These are phyloP conservation scores for Cantharis nigra DNA, from an alignment of 2,888 invertebrate genomes.

Conservation along the genomic window DNA sequence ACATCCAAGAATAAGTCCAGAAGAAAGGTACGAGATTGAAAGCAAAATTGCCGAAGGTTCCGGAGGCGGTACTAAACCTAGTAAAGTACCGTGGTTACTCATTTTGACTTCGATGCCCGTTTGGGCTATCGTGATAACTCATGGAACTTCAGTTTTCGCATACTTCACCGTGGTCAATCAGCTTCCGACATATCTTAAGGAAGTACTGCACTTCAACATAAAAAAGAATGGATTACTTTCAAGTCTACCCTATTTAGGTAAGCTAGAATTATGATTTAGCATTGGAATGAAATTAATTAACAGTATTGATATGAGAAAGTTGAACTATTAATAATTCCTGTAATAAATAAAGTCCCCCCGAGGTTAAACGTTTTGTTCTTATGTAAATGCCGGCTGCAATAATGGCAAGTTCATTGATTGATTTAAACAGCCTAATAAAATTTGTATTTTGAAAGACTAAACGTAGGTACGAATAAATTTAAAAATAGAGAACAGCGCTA, in stretches of 20 bases:
- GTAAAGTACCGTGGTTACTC: conserved; percentile 73
- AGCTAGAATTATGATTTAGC: conserved; percentile 31
- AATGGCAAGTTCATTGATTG: background rate
- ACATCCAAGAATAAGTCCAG: conserved; percentile 78
- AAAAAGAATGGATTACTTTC: conserved; percentile 86
- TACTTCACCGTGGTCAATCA: conserved; percentile 89
- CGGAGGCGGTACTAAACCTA: conserved; percentile 48
- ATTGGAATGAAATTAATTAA: background rate
- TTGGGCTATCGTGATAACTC: conserved; percentile 84
- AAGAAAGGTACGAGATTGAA: conserved; percentile 71
- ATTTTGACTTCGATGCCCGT: conserved; percentile 75
- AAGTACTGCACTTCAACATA: conserved; percentile 76
- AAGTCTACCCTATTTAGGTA: conserved; percentile 82
- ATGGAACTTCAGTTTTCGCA: conserved; percentile 83
- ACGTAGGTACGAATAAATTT: background rate
- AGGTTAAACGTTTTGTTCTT: conserved; percentile 3
- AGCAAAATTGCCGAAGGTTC: conserved; percentile 63
- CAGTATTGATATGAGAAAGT: background rate
- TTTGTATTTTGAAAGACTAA: background rate
- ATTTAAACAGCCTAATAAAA: background rate
- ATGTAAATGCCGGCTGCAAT: background rate
- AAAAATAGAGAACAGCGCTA: background rate
- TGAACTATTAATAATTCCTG: background rate
- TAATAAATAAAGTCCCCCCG: background rate
- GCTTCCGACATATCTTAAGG: conserved; percentile 83